phyloP scores from a whole-genome alignment of 2,888 invertebrate genomes.

The Metellina segmentata region DNA sequence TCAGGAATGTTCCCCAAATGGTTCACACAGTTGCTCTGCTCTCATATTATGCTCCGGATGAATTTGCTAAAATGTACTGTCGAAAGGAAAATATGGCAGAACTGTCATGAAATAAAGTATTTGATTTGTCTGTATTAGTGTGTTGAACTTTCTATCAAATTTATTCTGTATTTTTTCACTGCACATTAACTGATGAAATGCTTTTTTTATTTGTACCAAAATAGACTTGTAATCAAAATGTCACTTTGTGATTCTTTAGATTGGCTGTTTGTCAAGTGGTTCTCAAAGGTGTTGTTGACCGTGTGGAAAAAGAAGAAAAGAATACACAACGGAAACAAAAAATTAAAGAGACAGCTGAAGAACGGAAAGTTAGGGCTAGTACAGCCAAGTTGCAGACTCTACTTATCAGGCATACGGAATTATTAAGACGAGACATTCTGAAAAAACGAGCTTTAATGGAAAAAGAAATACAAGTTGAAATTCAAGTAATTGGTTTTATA shows the following conservation, averaged over 20 bases:
- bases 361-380: constrained; percentile 83
- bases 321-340: constrained; percentile 80
- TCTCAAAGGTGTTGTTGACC: constrained; percentile 80
- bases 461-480: constrained; percentile 91
- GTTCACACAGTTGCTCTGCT: too few relatives aligned
- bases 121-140: neutral
- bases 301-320: constrained; percentile 81
- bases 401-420: constrained; percentile 92
- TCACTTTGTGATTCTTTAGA: constrained; percentile 13
- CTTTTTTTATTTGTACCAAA: neutral
- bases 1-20: too few relatives aligned
- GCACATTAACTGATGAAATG: neutral
- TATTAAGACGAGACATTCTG: constrained; percentile 94
- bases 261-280: constrained; percentile 80
- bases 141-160: neutral
- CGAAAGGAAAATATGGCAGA: too few relatives aligned
- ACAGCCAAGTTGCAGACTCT: constrained; percentile 86
- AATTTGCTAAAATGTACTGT: too few relatives aligned
- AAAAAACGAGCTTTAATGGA: constrained; percentile 93
- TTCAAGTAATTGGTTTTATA: constrained; percentile 84
- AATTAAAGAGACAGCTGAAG: constrained; percentile 81
- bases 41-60: too few relatives aligned
- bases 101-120: too few relatives aligned
- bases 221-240: neutral
- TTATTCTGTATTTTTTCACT: neutral